Evolutionary conservation across 2,888 invertebrate species (phyloP).

Genomic region (Neelides folsomi): DNA sequence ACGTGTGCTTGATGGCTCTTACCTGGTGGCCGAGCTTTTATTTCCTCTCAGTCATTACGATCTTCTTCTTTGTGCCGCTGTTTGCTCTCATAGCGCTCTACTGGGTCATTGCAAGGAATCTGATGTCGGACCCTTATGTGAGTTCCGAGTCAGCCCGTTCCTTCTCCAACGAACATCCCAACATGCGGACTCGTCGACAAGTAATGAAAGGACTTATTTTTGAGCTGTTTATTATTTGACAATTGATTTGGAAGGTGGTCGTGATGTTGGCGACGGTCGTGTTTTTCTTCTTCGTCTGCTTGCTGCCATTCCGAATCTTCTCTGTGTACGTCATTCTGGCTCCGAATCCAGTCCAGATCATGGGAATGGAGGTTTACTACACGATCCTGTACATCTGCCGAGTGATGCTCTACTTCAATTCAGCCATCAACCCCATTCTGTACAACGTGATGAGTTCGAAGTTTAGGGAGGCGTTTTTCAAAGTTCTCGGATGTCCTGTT

Average conservation of each 20-base stretch:
- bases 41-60: constrained; percentile 61
- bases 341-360: constrained; percentile 50
- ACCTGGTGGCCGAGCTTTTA: constrained; percentile 64
- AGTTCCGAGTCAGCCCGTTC: constrained; percentile 38
- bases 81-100: constrained; percentile 67
- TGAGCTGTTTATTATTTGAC: not conserved
- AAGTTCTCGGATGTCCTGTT: constrained; percentile 39
- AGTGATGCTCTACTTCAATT: constrained; percentile 77
- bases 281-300: constrained; percentile 75
- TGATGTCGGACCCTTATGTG: constrained; percentile 64
- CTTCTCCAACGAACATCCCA: constrained; percentile 32
- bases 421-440: constrained; percentile 78
- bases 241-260: constrained; percentile 54
- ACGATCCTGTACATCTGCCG: constrained; percentile 71
- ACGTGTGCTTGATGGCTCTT: constrained; percentile 70
- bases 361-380: constrained; percentile 70
- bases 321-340: constrained; percentile 74
- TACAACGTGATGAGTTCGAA: constrained; percentile 87
- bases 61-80: constrained; percentile 75
- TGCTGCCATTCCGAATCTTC: constrained; percentile 75
- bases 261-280: constrained; percentile 82
- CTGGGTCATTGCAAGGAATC: constrained; percentile 68
- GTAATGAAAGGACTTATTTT: constrained; percentile 15
- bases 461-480: constrained; percentile 67
- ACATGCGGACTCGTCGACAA: constrained; percentile 34